Evolutionary conservation across 1,140 invertebrate species (phyloP).

Genomic region (Geopemphigus sp.): DNA sequence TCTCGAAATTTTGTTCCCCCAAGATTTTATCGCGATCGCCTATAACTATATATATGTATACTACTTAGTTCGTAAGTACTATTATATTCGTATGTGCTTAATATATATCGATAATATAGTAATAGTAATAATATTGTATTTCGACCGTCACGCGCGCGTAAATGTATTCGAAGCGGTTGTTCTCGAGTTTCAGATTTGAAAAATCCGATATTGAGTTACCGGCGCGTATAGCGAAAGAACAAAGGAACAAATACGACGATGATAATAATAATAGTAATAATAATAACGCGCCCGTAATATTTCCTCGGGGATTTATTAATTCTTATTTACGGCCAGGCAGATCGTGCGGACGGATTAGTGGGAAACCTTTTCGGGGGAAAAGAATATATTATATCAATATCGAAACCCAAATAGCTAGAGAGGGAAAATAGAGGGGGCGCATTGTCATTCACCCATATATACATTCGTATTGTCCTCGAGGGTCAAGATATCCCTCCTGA

Average conservation of each 20-base stretch:
- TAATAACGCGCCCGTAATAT: neutral
- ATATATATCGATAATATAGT: neutral
- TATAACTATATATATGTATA: too few relatives aligned
- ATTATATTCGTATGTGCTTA: too few relatives aligned
- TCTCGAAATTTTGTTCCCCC: too few relatives aligned
- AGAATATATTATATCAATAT: neutral
- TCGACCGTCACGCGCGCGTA: neutral
- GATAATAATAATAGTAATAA: neutral
- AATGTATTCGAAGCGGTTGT: neutral
- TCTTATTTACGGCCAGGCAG: neutral
- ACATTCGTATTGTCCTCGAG: neutral
- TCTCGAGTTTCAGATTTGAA: neutral
- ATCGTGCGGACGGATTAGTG: neutral
- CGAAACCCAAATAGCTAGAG: neutral
- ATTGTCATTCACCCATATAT: neutral
- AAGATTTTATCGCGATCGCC: too few relatives aligned
- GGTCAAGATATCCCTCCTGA: neutral
- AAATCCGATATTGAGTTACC: neutral
- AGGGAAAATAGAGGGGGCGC: neutral
- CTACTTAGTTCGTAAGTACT: too few relatives aligned
- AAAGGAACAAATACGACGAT: neutral
- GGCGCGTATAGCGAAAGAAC: neutral
- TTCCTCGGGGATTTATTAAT: neutral
- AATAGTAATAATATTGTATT: neutral
- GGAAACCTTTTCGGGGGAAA: neutral